Evolutionary conservation across 1,140 invertebrate species (phyloP).

Genomic region (Temnothorax nylanderi): DNA sequence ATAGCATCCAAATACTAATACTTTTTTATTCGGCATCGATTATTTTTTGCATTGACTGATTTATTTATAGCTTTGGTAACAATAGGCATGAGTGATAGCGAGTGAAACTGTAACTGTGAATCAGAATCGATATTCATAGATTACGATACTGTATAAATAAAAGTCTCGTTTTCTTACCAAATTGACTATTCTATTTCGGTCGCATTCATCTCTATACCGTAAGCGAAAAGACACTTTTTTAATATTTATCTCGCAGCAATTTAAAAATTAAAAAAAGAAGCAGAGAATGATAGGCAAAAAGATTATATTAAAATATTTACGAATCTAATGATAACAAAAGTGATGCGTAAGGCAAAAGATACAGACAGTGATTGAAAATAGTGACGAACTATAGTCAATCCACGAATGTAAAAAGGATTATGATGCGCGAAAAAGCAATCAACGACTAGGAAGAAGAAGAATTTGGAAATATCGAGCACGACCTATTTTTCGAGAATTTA

Average conservation of each 20-base stretch:
- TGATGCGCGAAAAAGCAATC: not conserved
- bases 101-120: not conserved
- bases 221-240: not conserved
- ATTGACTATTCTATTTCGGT: not conserved
- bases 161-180: not conserved
- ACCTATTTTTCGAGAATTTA: slow-evolving; percentile 17
- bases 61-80: slow-evolving; percentile 3
- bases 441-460: not conserved
- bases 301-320: not conserved
- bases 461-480: not conserved
- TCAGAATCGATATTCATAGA: not conserved
- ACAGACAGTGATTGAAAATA: not conserved
- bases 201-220: not conserved
- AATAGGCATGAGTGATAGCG: too few relatives aligned
- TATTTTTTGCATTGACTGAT: not conserved
- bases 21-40: not conserved
- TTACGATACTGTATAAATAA: not conserved
- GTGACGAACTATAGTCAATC: not conserved
- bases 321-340: not conserved
- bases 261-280: not conserved
- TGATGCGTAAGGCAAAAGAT: not conserved
- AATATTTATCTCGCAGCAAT: not conserved
- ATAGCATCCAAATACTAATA: slow-evolving; percentile 13
- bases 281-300: not conserved
- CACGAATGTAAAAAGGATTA: not conserved